Base-by-base conservation (phyloP, 1,140 invertebrate species). In the Aradophagus sp. region DNA sequence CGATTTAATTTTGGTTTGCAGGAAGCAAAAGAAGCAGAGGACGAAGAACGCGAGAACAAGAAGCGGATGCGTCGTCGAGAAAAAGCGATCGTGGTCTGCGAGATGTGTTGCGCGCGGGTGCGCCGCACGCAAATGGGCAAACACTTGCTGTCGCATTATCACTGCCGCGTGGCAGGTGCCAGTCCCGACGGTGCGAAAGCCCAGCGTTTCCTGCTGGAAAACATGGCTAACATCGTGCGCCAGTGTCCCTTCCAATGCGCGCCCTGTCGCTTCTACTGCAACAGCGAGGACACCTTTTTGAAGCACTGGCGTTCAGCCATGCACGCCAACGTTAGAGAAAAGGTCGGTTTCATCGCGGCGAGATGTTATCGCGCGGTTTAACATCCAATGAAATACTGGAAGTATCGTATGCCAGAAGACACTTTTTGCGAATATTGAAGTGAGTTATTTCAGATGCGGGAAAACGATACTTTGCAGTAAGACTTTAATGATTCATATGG, bases 191-290 rank as follows among this genome's bases (percentile, higher is more conserved):
- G 86, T 48, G 80, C 82, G 12, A 80, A 80, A 16, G 88, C 89
- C 26, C 85, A 86, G 62, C 79, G 85, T 14, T 87, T 93, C 71
- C 89, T 95, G 31, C 84, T 95, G 14, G 88, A 91, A 34, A 93
- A 95, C 80, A 93, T 94, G 77, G 88, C 86, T 44, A 89, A 89
- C 59, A 90, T 95, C 69, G 90, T 95, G 1, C 87, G 89, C 23
- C 91, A 95, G 70, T 91, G 92, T 50, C 93, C 93, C 0, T 96
- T 92, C 77, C 94, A 95, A 79, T 97, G 94, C 76, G 88, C 88
- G 13, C 86, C 91, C 1, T 97, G 95, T 82, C 89, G 89, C 34
- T 96, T 94, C 82, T 96, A 94, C 82, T 93, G 91, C 70, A 95
- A 95, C 79, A 91, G 89, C 38, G 87, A 91, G 15, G 84, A 89